phyloP scores from a whole-genome alignment of 2,888 invertebrate species.

The Mesorhabditis spiculigera region DNA sequence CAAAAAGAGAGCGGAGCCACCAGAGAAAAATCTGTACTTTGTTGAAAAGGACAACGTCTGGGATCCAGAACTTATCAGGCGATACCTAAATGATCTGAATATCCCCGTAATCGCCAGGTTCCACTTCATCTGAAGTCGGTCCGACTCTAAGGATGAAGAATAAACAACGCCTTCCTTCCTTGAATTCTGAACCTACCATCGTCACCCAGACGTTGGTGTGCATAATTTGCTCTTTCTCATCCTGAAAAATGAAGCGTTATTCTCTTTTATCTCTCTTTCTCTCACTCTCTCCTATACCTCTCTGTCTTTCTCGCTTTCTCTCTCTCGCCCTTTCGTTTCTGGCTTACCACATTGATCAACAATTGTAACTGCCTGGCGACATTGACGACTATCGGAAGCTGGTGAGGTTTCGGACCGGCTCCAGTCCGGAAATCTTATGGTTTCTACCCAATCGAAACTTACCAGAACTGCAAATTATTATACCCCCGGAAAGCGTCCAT shows the following conservation, averaged over 20 bases:
- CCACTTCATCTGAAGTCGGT: slow-evolving; percentile 62
- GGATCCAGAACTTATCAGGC: slow-evolving; percentile 62
- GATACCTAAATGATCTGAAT: slow-evolving; percentile 60
- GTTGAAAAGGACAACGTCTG: slow-evolving; percentile 63
- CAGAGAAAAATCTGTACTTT: slow-evolving; percentile 33
- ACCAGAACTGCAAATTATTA: slow-evolving; percentile 62
- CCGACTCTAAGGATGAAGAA: slow-evolving; percentile 40
- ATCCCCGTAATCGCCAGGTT: slow-evolving; percentile 61
- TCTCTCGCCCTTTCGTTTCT: background rate
- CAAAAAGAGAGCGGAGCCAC: no score
- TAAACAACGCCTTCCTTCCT: slow-evolving; percentile 11
- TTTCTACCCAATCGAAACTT: background rate
- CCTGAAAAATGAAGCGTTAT: slow-evolving; percentile 32
- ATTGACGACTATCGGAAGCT: slow-evolving; percentile 52
- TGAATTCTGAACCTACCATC: slow-evolving; percentile 28
- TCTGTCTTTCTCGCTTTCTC: no score
- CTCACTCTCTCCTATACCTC: background rate
- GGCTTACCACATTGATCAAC: slow-evolving; percentile 62
- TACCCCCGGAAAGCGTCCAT: slow-evolving; percentile 62
- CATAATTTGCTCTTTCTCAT: slow-evolving; percentile 58
- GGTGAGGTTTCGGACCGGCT: slow-evolving; percentile 60
- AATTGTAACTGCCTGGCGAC: slow-evolving; percentile 60
- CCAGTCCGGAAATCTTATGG: slow-evolving; percentile 44
- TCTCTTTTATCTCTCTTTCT: background rate
- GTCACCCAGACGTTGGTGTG: slow-evolving; percentile 60